phyloP scores from a whole-genome alignment of 1,140 invertebrate genomes.

The Neodiprion fabricii region DNA sequence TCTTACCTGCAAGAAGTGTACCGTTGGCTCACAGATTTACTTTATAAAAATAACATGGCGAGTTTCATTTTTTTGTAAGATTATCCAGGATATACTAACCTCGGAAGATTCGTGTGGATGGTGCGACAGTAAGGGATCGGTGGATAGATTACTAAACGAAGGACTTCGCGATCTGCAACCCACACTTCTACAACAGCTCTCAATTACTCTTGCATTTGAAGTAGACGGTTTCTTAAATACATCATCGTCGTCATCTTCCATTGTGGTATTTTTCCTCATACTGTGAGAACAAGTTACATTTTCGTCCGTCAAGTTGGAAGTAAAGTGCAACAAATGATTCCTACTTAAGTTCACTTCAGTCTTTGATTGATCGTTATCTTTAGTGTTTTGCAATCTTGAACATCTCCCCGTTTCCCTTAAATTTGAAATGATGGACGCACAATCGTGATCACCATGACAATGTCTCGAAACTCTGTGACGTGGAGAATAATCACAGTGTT shows the following conservation, averaged over 20 bases:
- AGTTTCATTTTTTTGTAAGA: no score
- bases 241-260: background rate
- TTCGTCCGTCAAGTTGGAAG: background rate
- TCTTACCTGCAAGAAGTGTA: constrained; percentile 30
- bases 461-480: background rate
- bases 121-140: background rate
- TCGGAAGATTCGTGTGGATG: background rate
- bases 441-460: background rate
- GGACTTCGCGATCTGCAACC: background rate
- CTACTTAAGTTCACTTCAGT: background rate
- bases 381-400: background rate
- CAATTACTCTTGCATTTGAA: background rate
- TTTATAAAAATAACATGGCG: no score
- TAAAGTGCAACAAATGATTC: background rate
- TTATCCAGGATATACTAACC: background rate
- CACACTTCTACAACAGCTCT: background rate
- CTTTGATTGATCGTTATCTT: background rate
- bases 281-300: background rate
- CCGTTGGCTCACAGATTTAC: background rate
- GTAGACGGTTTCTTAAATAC: background rate
- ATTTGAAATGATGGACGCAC: background rate
- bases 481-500: background rate
- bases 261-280: background rate
- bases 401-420: background rate
- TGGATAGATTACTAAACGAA: background rate